phyloP scores from a whole-genome alignment of 2,113 vertebrate genomes.

The Grammomys surdaster region DNA sequence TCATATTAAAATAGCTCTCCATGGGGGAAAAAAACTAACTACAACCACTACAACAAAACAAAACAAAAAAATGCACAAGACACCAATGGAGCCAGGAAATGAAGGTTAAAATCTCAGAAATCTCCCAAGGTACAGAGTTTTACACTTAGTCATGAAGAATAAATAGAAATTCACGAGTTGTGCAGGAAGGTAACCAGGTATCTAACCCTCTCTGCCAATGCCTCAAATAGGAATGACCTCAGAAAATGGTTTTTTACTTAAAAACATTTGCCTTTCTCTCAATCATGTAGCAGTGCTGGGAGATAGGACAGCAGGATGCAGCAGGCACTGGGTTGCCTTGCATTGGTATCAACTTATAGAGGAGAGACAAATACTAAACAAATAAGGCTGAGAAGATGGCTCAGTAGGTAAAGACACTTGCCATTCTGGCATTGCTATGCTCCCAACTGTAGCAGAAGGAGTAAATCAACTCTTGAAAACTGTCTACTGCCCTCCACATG shows the following conservation, averaged over 20 bases:
- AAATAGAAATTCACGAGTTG: not conserved
- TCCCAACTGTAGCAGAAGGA: not conserved
- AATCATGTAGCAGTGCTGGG: not conserved
- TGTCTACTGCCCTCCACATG: not conserved
- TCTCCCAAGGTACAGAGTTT: not conserved
- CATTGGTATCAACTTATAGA: not conserved
- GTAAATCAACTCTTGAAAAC: not conserved
- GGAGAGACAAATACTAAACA: not conserved
- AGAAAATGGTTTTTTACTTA: not conserved
- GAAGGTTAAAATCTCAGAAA: not conserved
- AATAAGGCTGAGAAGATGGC: not conserved
- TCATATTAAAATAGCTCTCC: not conserved
- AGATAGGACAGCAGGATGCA: no score
- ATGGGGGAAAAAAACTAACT: not conserved
- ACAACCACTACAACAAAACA: not conserved
- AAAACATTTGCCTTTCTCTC: not conserved
- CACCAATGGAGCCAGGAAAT: not conserved
- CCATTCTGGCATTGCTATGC: not conserved
- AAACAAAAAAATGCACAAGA: not conserved
- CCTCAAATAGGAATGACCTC: not conserved
- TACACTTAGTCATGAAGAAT: not conserved
- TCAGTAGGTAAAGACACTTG: not conserved
- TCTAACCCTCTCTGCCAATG: not conserved
- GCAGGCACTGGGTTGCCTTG: not conserved
- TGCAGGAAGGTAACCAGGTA: not conserved